Conservation (phyloP, 2,888 invertebrate genomes). For the Volucella inanis region DNA sequence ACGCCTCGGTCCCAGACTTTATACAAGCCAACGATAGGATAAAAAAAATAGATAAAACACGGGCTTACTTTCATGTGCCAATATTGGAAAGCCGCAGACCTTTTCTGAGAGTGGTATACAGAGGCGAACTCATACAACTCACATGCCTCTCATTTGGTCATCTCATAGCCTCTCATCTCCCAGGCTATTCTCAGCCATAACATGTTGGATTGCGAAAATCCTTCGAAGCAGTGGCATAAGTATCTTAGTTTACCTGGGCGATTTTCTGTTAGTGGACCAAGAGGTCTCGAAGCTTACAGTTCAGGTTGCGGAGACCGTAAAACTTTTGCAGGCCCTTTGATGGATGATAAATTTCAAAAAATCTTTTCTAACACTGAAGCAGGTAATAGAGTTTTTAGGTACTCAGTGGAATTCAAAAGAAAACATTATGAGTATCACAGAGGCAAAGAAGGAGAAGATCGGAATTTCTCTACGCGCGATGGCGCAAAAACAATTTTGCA, state of each 20-base stretch:
- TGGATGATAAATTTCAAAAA: constrained; percentile 29
- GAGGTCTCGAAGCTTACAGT: constrained; percentile 26
- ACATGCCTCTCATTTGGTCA: constrained; percentile 36
- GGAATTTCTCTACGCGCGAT: not conserved
- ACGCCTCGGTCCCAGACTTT: constrained; percentile 38
- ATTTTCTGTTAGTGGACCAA: constrained; percentile 32
- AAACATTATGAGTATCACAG: constrained; percentile 1
- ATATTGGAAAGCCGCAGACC: too few species aligned
- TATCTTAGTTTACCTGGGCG: constrained; percentile 27
- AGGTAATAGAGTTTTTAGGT: constrained; percentile 21
- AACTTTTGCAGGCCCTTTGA: constrained; percentile 11
- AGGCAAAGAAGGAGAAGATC: constrained; percentile 1
- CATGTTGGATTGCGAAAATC: constrained; percentile 49
- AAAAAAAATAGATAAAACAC: constrained; percentile 35
- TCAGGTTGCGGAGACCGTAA: constrained; percentile 44
- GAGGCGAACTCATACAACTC: constrained; percentile 28
- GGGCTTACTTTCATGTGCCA: too few species aligned
- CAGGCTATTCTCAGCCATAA: constrained; percentile 28
- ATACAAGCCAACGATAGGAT: constrained; percentile 34
- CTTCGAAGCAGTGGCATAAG: constrained; percentile 17
- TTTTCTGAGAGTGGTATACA: constrained; percentile 35
- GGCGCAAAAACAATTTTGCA: not conserved
- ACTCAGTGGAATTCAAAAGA: constrained; percentile 21
- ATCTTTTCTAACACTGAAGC: constrained; percentile 15
- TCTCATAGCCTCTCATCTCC: constrained; percentile 5